Conservation (phyloP, 2,888 invertebrate genomes). For the Dermolepida albohirtum region DNA sequence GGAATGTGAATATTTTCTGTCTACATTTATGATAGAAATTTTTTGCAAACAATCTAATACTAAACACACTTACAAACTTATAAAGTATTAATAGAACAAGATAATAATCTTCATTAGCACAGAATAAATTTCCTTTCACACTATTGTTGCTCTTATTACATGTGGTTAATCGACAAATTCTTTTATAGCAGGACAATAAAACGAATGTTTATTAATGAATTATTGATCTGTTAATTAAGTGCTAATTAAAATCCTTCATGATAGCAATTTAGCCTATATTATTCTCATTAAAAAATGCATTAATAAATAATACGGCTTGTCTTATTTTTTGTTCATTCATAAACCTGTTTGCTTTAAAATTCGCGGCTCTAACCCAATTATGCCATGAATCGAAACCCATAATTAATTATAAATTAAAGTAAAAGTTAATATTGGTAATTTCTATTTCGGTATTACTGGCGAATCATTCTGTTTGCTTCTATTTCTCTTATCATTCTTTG, state of each 20-base stretch:
- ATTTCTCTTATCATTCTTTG: no score
- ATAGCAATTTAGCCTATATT: background rate
- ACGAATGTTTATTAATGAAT: conserved; percentile 6
- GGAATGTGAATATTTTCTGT: no score
- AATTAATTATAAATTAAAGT: conserved; percentile 29
- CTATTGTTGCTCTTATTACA: no score
- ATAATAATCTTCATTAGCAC: no score
- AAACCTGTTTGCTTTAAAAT: conserved; percentile 7
- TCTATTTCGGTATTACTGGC: conserved; percentile 5
- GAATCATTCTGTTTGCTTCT: background rate
- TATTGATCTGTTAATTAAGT: conserved; percentile 18
- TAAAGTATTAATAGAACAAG: no score
- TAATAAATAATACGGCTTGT: conserved; percentile 10
- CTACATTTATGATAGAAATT: no score
- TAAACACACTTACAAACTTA: no score
- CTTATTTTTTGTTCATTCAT: background rate
- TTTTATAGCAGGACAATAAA: background rate
- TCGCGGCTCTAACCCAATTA: conserved; percentile 15
- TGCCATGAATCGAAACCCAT: background rate
- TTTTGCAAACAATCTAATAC: no score
- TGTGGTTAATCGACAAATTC: no score
- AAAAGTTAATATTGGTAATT: conserved; percentile 21
- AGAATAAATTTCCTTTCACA: no score
- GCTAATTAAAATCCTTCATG: conserved; percentile 3
- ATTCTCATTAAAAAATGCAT: background rate